Percentiles rank a stretch among this genome's conserved stretches.
Evolutionary conservation across 2,113 vertebrate species (phyloP).

Genomic region (Chroicocephalus ridibundus): DNA sequence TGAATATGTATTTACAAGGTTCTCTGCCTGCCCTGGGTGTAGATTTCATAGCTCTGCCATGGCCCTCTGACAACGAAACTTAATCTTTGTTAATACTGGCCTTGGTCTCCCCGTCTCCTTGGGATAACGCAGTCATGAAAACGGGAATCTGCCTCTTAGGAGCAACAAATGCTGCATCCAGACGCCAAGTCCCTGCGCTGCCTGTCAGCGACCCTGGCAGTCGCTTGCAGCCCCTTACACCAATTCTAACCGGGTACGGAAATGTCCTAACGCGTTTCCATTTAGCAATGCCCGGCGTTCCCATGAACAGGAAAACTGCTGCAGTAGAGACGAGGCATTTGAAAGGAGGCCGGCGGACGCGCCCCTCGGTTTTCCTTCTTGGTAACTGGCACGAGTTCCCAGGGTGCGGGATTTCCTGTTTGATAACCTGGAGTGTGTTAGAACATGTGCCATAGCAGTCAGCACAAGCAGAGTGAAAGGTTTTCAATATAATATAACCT

Average conservation of each 20-base stretch:
- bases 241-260: too few species aligned
- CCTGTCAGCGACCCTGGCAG: accelerated
- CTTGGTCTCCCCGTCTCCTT: background rate
- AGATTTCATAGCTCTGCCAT: background rate
- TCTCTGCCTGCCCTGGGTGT: background rate
- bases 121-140: background rate
- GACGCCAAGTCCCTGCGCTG: background rate
- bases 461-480: slow-evolving; percentile 34
- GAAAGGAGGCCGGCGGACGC: background rate
- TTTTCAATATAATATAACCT: slow-evolving; percentile 20
- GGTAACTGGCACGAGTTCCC: background rate
- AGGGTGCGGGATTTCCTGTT: background rate
- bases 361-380: background rate
- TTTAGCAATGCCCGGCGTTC: background rate
- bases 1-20: background rate
- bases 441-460: background rate
- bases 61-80: background rate
- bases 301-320: background rate
- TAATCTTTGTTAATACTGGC: background rate
- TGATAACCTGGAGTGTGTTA: slow-evolving; percentile 11
- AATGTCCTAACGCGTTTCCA: accelerated
- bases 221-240: accelerated
- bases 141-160: background rate
- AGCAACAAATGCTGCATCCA: background rate
- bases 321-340: background rate